Percentiles rank a stretch among this genome's conserved stretches.
phyloP scores from a whole-genome alignment of 2,888 invertebrate species.

The Xanthia icteritia region DNA sequence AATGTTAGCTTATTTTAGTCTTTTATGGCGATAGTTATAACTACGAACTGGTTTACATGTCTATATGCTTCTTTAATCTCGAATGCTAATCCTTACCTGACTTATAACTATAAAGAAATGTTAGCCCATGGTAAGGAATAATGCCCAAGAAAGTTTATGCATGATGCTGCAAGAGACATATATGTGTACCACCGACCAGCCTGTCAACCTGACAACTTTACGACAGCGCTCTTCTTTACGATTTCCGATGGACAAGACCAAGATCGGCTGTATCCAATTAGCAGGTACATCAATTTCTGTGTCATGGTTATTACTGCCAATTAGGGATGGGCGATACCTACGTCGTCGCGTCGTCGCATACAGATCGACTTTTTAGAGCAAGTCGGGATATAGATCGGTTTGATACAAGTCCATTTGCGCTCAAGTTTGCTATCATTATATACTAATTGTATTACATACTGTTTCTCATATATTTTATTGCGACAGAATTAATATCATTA shows the following conservation, averaged over 20 bases:
- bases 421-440: conserved; percentile 34
- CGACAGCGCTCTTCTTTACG: conserved; percentile 70
- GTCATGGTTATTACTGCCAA: conserved; percentile 66
- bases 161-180: conserved; percentile 62
- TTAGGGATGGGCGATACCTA: conserved; percentile 65
- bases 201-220: conserved; percentile 69
- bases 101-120: conserved; percentile 53
- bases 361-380: conserved; percentile 61
- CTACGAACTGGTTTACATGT: conserved; percentile 34
- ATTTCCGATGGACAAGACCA: conserved; percentile 72
- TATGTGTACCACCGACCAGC: conserved; percentile 65
- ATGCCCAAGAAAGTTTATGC: conserved; percentile 65
- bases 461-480: conserved; percentile 20
- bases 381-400: conserved; percentile 54
- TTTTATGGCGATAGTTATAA: conserved; percentile 46
- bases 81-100: conserved; percentile 52
- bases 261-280: conserved; percentile 71
- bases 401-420: conserved; percentile 26
- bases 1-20: conserved; percentile 50
- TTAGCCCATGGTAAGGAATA: conserved; percentile 58
- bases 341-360: conserved; percentile 34
- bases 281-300: conserved; percentile 68
- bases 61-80: conserved; percentile 33
- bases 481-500: conserved; percentile 6
- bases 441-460: conserved; percentile 15